Evolutionary conservation across 2,797 vertebrate species (phyloP), one percentile per base, ranked within the genome.

Genomic region (Pseudomugil tenellus): DNA sequence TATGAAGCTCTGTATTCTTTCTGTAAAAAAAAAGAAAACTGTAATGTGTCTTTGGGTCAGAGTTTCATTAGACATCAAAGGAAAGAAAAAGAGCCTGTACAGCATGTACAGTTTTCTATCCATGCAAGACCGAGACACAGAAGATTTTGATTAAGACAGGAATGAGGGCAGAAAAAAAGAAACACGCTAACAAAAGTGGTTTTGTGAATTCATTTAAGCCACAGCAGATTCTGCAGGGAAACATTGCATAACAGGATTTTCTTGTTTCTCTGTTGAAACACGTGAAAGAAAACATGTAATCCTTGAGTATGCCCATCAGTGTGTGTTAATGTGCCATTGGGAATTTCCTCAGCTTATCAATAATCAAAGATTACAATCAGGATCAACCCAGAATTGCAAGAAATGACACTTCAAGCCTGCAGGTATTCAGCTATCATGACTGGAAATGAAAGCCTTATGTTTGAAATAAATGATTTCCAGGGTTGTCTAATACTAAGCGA

Each of bases 401-500:
- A 51, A 25, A 26, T 41, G 4, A 14, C 7, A 69, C 31, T 65
- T 37, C 31, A 25, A 10, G 4, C 48, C 35, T 63, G 35, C 10
- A 57, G 11, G 4, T 32, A 8, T 29, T 63, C 9, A 52, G 31
- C 17, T 29, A 43, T 39, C 31, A 17, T 13, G 4, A 19, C 7
- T 26, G 4, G 3, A 54, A 63, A 9, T 41, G 4, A 41, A 64
- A 68, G 19, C n/a, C 25, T 58, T 53, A 8, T 23, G 21, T 11
- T 13, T 26, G 2, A 58, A 37, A 60, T 60, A 63, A 29, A 12
- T 62, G 69, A 80, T 81, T 90, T 85, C 64, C 91, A 98, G 97
- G 97, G 96, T 56, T 96, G 96, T 87, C 95, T 98, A 84, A 98
- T 98, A 91, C 87, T 98, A 87, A 98, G 97, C 60, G 97, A 98